Evolutionary conservation across 92 coral and sea anemone species (phyloP), one percentile per base, ranked within the genome.

Genomic region (Epizoanthus rinbou): DNA sequence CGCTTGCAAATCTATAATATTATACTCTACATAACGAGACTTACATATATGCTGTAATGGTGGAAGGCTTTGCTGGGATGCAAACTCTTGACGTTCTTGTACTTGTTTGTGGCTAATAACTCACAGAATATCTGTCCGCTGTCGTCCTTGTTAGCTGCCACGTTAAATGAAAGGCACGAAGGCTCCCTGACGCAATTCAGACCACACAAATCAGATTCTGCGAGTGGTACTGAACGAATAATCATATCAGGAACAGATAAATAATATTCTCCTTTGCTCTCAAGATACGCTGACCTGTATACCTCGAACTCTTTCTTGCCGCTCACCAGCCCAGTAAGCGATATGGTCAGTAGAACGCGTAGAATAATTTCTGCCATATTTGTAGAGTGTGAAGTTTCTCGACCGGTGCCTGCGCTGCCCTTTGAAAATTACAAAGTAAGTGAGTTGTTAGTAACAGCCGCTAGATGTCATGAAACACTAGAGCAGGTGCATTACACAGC

Each of bases 41-140:
- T 33, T 45, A 85, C 88, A 45, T 64, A 19, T 74, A 81, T 18
- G 84, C 79, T 52, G 84, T 76, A 64, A 85, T 76, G 24, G 70
- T 83, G 24, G 88, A 75, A 39, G 84, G 65, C 28, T 64, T 76
- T 18, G 74, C 54, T 75, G 83, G 64, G 66, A 56, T 67, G 76
- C 25, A 65, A 7, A n/a, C 9, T 2, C 10, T 10, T 25, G 18
- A 41, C 16, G 70, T 65, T 14, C n/a, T 65, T 65, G 70, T 65
- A 65, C n/a, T 28, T 65, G 70, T 65, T 65, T 16, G 70, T 65
- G 16, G 37, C 70, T 24, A 65, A 11, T 6, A 65, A 10, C 70
- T 65, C 70, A 15, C 70, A 65, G 15, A 65, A 0, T 9, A 13
- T 24, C 33, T 16, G 33, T 8, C 70, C 41, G 8, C 24, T 25